Percentiles rank a stretch among this genome's conserved stretches.
Conservation (phyloP, 2,888 invertebrate species). For the Portevinia maculata region DNA sequence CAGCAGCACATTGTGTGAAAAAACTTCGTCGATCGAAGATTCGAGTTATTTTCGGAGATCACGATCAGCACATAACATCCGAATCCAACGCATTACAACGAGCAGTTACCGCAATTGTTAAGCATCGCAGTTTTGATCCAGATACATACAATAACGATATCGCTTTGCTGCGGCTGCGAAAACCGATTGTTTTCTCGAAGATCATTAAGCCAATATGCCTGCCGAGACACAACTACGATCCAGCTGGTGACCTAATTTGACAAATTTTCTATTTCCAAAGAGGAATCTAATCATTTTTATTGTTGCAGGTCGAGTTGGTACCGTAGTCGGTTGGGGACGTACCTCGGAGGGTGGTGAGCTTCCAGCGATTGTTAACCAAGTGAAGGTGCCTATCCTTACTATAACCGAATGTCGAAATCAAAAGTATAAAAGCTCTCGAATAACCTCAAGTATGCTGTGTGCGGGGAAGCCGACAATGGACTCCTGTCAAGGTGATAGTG, state of each 20-base stretch:
- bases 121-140: conserved; percentile 92
- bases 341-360: conserved; percentile 92
- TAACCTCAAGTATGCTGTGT: conserved; percentile 93
- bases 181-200: conserved; percentile 89
- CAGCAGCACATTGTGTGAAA: conserved; percentile 92
- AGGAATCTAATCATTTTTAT: conserved; percentile 41
- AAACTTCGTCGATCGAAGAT: conserved; percentile 92
- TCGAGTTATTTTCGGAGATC: conserved; percentile 91
- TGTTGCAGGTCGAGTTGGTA: conserved; percentile 84
- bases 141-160: conserved; percentile 95
- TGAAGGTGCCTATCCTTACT: conserved; percentile 92
- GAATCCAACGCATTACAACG: conserved; percentile 92
- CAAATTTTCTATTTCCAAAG: neutral
- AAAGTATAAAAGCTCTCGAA: conserved; percentile 92
- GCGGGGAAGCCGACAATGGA: conserved; percentile 92
- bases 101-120: conserved; percentile 89
- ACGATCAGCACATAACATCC: conserved; percentile 91
- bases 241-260: conserved; percentile 84
- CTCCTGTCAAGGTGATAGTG: conserved; percentile 95
- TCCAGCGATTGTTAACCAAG: conserved; percentile 91
- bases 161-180: conserved; percentile 89
- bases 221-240: conserved; percentile 84
- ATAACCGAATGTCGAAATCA: conserved; percentile 90
- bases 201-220: conserved; percentile 88
- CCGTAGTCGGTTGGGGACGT: conserved; percentile 94